Evolutionary conservation across 2,797 vertebrate genomes (phyloP).

Genomic region (Poeciliopsis paucimaculata): DNA sequence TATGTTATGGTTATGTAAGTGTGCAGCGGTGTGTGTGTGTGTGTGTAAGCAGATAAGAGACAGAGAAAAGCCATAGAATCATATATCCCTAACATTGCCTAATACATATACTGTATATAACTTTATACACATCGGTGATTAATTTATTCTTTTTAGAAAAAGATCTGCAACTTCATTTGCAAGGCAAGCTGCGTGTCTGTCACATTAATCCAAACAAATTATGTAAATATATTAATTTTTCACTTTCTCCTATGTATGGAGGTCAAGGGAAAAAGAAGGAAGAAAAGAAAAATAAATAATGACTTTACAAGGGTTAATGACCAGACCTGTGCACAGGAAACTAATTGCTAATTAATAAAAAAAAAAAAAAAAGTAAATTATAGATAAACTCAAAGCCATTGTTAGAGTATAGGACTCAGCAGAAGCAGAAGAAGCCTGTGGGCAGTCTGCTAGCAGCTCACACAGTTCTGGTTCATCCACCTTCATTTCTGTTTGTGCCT

Average conservation of each 20-base stretch:
- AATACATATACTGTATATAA: not conserved
- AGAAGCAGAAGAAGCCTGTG: constrained; percentile 6
- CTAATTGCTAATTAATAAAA: not conserved
- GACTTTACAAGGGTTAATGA: not conserved
- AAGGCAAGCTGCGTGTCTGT: not conserved
- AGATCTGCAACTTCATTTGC: not conserved
- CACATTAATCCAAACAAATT: not conserved
- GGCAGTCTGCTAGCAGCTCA: constrained; percentile 6
- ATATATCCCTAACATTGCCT: not conserved
- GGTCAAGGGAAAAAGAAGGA: not conserved
- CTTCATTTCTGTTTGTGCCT: not conserved
- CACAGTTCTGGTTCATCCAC: not conserved
- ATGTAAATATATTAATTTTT: not conserved
- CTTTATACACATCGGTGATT: not conserved
- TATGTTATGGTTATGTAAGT: no score
- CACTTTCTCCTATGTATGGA: not conserved
- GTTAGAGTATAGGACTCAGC: not conserved
- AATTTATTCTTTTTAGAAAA: not conserved
- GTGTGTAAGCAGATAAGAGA: no score
- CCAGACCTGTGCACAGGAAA: not conserved
- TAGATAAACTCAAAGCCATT: not conserved
- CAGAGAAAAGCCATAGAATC: no score
- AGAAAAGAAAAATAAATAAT: not conserved
- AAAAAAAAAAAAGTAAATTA: not conserved
- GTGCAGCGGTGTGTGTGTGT: no score